Conservation (phyloP, 2,888 invertebrate genomes). For the Leptura quadrifasciata region DNA sequence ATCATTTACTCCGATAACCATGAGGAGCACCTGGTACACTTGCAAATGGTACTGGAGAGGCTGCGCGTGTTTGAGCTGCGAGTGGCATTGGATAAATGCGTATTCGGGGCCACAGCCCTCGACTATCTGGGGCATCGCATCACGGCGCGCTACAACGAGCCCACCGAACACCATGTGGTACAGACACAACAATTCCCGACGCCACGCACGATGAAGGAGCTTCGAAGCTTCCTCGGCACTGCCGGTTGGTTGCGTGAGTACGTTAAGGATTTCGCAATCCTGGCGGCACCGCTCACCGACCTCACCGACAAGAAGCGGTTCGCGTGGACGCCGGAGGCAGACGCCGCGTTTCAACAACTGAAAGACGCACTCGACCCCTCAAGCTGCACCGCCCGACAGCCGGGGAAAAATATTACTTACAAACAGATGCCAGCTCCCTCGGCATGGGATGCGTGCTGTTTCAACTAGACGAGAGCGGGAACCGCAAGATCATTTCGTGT, state of each 20-base stretch:
- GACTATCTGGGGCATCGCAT: too few species aligned
- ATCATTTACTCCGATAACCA: slow-evolving; percentile 29
- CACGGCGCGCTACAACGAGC: too few species aligned
- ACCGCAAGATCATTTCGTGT: too few species aligned
- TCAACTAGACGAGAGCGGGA: too few species aligned
- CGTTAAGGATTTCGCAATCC: slow-evolving; percentile 34
- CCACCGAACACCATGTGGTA: too few species aligned
- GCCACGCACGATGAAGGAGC: slow-evolving; percentile 44
- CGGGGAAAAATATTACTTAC: slow-evolving; percentile 49
- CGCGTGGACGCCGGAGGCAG: slow-evolving; percentile 46
- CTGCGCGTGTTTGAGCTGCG: slow-evolving; percentile 48
- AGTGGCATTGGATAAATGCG: too few species aligned
- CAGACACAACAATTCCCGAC: too few species aligned
- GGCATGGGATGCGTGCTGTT: too few species aligned
- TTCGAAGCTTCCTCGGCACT: slow-evolving; percentile 57
- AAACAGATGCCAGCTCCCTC: slow-evolving; percentile 56
- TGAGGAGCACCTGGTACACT: slow-evolving; percentile 52
- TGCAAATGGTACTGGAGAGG: slow-evolving; percentile 50
- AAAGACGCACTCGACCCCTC: slow-evolving; percentile 50
- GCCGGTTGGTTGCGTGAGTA: slow-evolving; percentile 32
- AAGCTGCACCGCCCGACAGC: slow-evolving; percentile 52
- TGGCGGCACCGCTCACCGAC: too few species aligned
- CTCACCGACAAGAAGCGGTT: slow-evolving; percentile 38
- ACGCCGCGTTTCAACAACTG: slow-evolving; percentile 44
- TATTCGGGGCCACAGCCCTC: too few species aligned